phyloP scores from a whole-genome alignment of 1,140 invertebrate genomes.

The Diploscapter pachys region DNA sequence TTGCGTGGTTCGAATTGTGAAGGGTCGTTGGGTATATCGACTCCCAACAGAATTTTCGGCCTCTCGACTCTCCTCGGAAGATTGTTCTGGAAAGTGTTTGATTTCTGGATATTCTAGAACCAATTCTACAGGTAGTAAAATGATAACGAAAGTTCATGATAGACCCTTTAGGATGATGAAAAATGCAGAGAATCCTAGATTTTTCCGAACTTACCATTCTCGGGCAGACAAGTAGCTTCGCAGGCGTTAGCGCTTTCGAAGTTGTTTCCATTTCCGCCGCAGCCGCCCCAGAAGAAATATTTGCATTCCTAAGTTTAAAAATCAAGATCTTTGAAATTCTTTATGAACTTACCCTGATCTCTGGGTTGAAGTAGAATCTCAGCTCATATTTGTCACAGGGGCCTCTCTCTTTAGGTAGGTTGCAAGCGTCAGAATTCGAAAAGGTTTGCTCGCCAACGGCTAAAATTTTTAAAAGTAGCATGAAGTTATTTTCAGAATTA shows the following conservation, averaged over 20 bases:
- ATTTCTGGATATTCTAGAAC: no score
- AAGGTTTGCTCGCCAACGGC: slow-evolving; percentile 13
- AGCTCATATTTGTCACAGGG: slow-evolving; percentile 57
- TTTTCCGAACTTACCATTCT: no score
- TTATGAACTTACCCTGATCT: slow-evolving; percentile 50
- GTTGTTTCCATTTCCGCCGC: slow-evolving; percentile 78
- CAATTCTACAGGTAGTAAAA: no score
- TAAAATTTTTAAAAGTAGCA: background rate
- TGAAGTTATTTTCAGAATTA: background rate
- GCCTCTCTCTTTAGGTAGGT: slow-evolving; percentile 54
- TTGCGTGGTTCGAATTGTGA: slow-evolving; percentile 8
- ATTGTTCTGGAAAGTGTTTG: no score
- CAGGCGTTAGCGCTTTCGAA: slow-evolving; percentile 79
- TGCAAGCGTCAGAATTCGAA: slow-evolving; percentile 30
- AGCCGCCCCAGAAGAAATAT: slow-evolving; percentile 76
- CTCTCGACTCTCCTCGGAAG: no score
- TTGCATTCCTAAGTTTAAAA: slow-evolving; percentile 65
- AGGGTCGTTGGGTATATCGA: no score
- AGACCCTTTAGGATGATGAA: no score
- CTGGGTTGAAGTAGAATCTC: slow-evolving; percentile 56
- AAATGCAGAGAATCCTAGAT: no score
- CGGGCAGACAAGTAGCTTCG: slow-evolving; percentile 70
- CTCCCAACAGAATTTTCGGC: no score
- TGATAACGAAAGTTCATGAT: no score
- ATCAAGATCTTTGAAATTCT: background rate